Evolutionary conservation across 64 coral and sea anemone genomes (phyloP).

Genomic region (Stylophora pistillata): DNA sequence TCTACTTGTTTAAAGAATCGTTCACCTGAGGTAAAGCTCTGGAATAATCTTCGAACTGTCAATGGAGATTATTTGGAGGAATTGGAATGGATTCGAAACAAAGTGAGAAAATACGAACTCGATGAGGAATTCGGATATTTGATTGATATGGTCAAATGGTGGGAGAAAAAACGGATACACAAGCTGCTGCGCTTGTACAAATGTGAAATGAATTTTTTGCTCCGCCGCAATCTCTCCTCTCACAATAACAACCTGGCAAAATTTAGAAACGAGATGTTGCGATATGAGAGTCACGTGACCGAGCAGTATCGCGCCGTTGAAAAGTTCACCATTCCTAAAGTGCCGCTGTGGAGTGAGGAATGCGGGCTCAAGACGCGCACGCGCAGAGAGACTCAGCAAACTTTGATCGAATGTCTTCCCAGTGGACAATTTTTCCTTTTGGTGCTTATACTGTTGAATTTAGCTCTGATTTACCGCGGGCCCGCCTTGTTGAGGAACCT

Average conservation of each 20-base stretch:
- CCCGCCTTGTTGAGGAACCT: slow-evolving; percentile 75
- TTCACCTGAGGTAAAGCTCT: background rate
- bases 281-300: slow-evolving; percentile 61
- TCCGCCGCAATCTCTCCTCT: slow-evolving; percentile 39
- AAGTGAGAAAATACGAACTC: slow-evolving; percentile 80
- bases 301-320: slow-evolving; percentile 56
- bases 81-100: slow-evolving; percentile 81
- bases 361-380: slow-evolving; percentile 73
- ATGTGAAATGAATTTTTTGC: slow-evolving; percentile 87
- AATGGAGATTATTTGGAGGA: slow-evolving; percentile 60
- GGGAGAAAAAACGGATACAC: slow-evolving; percentile 79
- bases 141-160: slow-evolving; percentile 78
- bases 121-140: slow-evolving; percentile 77
- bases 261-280: slow-evolving; percentile 81
- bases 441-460: slow-evolving; percentile 74
- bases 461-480: slow-evolving; percentile 85
- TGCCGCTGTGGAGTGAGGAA: slow-evolving; percentile 79
- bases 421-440: slow-evolving; percentile 73
- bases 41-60: slow-evolving; percentile 36
- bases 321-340: slow-evolving; percentile 66
- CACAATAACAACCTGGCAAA: slow-evolving; percentile 84
- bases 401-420: slow-evolving; percentile 86
- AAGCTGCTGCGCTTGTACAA: slow-evolving; percentile 79
- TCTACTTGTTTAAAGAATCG: slow-evolving; percentile 79
- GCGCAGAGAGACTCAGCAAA: slow-evolving; percentile 80